phyloP scores from a whole-genome alignment of 1,140 invertebrate species.

The Chironomus striatipennis region DNA sequence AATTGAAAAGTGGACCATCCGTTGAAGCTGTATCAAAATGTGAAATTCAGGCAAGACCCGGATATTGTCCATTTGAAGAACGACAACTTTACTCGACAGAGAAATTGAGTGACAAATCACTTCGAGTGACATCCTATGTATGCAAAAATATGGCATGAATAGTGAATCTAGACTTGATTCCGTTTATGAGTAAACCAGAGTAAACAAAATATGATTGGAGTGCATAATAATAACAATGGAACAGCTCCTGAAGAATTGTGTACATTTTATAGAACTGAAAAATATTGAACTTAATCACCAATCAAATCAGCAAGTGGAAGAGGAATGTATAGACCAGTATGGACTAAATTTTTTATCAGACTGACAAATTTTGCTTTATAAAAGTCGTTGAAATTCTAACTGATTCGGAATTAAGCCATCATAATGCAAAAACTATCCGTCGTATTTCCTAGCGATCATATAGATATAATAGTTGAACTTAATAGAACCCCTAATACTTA shows the following conservation, averaged over 20 bases:
- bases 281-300: slow-evolving; percentile 52
- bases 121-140: slow-evolving; percentile 75
- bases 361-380: slow-evolving; percentile 50
- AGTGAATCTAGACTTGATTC: slow-evolving; percentile 60
- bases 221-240: slow-evolving; percentile 63
- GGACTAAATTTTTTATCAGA: slow-evolving; percentile 87
- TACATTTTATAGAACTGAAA: slow-evolving; percentile 58
- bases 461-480: slow-evolving; percentile 77
- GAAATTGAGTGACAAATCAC: slow-evolving; percentile 45
- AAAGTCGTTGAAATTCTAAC: slow-evolving; percentile 70
- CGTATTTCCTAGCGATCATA: slow-evolving; percentile 86
- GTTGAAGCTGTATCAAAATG: slow-evolving; percentile 48
- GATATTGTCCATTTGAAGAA: slow-evolving; percentile 67
- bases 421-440: slow-evolving; percentile 75
- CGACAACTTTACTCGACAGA: slow-evolving; percentile 61
- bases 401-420: slow-evolving; percentile 58
- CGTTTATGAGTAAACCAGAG: slow-evolving; percentile 48
- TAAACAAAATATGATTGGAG: slow-evolving; percentile 52
- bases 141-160: slow-evolving; percentile 90
- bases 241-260: slow-evolving; percentile 69
- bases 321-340: slow-evolving; percentile 80
- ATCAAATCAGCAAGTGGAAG: slow-evolving; percentile 66
- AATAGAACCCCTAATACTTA: too few relatives aligned
- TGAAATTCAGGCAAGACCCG: slow-evolving; percentile 60
- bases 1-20: slow-evolving; percentile 45